Base-by-base conservation (phyloP, 2,797 vertebrate genomes). In the Megalops cyprinoides region DNA sequence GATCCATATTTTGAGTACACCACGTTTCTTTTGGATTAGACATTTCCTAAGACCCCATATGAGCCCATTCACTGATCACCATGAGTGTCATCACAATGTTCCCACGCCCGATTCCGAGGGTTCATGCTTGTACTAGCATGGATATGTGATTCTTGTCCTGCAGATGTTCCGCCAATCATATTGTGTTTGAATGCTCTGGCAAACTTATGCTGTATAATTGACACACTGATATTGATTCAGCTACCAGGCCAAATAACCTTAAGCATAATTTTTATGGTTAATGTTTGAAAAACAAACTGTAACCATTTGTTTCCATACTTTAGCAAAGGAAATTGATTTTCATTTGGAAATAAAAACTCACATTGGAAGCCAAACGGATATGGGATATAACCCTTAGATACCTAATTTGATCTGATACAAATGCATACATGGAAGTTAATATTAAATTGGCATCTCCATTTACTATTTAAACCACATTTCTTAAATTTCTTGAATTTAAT, bases 171-270 rank as follows among this genome's bases (percentile, higher is more conserved):
- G 42, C 67, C 67, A 71, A 71, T 49, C 39, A 25, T 62, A 37
- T 39, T 37, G 28, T 34, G 14, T 78, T 49, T 48, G 25, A 76
- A 12, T 20, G 48, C n/a, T 31, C 18, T 48, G 62, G 73, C 55
- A 37, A 75, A 49, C 28, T 48, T 34, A 55, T 25, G 34, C 37
- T 78, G 79, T 46, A 55, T 81, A 78, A 74, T 42, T 79, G 69
- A 84, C 76, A 81, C 37, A 55, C 48, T 18, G 12, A 69, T 75
- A 60, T 79, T 67, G 69, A 58, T 49, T 75, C 75, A 69, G 34
- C 39, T 56, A 46, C 56, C 58, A 42, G 5, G 46, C 74, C 58
- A 65, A 23, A 67, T 23, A 65, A 60, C 56, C 31, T 74, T 49
- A 34, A 76, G 37, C 37, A 15, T 48, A 46, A 49, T 75, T 74